Evolutionary conservation across 2,113 vertebrate genomes (phyloP).

Genomic region (Stercorarius parasiticus): DNA sequence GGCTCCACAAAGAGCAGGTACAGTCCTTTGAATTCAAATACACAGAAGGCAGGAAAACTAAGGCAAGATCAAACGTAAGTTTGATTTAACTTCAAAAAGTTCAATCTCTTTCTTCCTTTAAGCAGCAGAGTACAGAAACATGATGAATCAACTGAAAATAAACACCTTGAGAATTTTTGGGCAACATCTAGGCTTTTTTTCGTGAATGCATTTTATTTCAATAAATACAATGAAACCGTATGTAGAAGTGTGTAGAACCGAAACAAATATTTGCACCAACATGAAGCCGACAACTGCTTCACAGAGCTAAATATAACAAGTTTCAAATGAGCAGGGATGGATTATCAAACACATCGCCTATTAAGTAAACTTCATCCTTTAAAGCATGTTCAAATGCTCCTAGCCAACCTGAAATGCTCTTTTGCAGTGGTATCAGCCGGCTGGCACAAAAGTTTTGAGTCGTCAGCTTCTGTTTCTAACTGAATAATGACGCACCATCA

Average conservation of each 20-base stretch:
- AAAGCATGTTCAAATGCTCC: not conserved
- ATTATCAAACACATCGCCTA: not conserved
- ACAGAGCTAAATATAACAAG: not conserved
- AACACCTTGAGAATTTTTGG: not conserved
- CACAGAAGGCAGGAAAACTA: not conserved
- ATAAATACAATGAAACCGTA: not conserved
- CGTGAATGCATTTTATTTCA: not conserved
- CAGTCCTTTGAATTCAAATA: not conserved
- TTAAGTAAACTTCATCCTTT: not conserved
- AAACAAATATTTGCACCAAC: not conserved
- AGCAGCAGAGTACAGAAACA: not conserved
- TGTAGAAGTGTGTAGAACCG: not conserved
- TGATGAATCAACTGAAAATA: not conserved
- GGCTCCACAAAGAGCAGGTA: not conserved
- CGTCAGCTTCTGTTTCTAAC: not conserved
- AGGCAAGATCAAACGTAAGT: not conserved
- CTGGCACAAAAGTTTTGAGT: not conserved
- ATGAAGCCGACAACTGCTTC: not conserved
- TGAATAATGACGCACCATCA: not conserved
- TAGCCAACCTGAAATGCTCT: not conserved
- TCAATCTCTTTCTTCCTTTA: not conserved
- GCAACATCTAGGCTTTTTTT: not conserved
- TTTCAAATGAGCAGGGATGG: not conserved
- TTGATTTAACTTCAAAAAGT: not conserved
- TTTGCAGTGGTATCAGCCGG: not conserved